Conservation (phyloP, 1,140 invertebrate genomes). For the Hyles vespertilio region DNA sequence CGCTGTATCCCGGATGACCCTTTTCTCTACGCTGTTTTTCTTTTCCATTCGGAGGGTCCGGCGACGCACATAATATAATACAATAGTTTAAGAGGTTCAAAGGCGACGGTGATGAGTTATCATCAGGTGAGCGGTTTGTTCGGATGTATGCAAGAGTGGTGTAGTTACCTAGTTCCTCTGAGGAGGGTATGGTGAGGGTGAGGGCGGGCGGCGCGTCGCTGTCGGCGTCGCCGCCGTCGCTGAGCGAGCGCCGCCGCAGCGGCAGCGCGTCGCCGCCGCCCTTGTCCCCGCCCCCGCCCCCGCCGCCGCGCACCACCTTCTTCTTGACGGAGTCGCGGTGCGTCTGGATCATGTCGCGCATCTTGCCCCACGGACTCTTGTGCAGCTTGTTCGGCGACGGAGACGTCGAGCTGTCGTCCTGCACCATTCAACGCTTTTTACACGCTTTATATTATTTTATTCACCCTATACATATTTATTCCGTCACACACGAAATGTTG, state of each 20-base stretch:
- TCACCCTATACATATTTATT: too few species aligned
- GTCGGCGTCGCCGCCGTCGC: constrained; percentile 69
- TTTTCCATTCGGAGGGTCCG: too few species aligned
- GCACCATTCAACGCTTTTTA: not conserved
- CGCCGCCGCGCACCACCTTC: constrained; percentile 52
- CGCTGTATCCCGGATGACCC: too few species aligned
- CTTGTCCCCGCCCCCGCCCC: constrained; percentile 46
- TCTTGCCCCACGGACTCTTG: constrained; percentile 82
- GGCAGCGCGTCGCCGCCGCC: constrained; percentile 61
- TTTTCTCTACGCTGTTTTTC: too few species aligned
- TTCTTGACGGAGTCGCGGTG: constrained; percentile 81
- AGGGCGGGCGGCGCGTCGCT: constrained; percentile 68
- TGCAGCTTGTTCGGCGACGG: constrained; percentile 71
- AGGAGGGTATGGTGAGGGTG: constrained; percentile 78
- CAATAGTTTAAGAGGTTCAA: too few species aligned
- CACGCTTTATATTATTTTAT: too few species aligned
- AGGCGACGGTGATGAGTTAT: not conserved
- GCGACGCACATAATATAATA: too few species aligned
- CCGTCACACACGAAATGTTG: too few species aligned
- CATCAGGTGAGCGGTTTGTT: not conserved
- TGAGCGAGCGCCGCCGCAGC: constrained; percentile 71
- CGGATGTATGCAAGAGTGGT: not conserved
- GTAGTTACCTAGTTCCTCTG: constrained; percentile 71
- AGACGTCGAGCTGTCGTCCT: constrained; percentile 69
- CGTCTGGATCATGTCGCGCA: constrained; percentile 84